These are phyloP conservation scores for Babylonia areolata DNA, from an alignment of 1,140 invertebrate species.

Conservation along the genomic window DNA sequence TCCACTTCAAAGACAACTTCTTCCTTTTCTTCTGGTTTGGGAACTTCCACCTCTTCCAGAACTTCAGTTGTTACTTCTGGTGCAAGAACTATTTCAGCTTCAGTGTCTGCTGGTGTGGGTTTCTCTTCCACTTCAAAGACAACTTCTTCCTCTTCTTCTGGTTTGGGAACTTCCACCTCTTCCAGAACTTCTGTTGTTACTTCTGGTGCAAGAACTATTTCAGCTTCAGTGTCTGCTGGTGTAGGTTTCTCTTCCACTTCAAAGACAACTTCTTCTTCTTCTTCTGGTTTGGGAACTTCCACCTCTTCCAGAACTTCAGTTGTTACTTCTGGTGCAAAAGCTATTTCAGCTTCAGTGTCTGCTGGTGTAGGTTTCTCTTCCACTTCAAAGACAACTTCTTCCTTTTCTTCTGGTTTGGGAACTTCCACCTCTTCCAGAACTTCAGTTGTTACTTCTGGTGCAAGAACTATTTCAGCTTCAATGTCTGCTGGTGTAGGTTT, in stretches of 20 bases:
- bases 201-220: slow-evolving; percentile 24
- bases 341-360: slow-evolving; percentile 42
- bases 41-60: neutral
- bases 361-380: slow-evolving; percentile 25
- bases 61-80: neutral
- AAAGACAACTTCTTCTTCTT: slow-evolving; percentile 24
- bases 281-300: slow-evolving; percentile 27
- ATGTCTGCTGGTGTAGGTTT: slow-evolving; percentile 40
- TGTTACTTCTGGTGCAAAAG: neutral
- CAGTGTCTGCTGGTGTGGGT: slow-evolving; percentile 36
- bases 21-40: slow-evolving; percentile 31
- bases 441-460: neutral
- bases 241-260: slow-evolving; percentile 32
- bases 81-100: slow-evolving; percentile 26
- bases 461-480: slow-evolving; percentile 29
- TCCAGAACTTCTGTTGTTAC: neutral
- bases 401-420: slow-evolving; percentile 30
- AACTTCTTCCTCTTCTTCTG: neutral
- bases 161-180: slow-evolving; percentile 25
- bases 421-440: slow-evolving; percentile 10
- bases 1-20: slow-evolving; percentile 18
- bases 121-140: slow-evolving; percentile 35
- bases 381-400: slow-evolving; percentile 17
- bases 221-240: slow-evolving; percentile 36
- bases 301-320: neutral